Conservation (phyloP, 2,113 vertebrate genomes). For the Paedocypris sp. region DNA sequence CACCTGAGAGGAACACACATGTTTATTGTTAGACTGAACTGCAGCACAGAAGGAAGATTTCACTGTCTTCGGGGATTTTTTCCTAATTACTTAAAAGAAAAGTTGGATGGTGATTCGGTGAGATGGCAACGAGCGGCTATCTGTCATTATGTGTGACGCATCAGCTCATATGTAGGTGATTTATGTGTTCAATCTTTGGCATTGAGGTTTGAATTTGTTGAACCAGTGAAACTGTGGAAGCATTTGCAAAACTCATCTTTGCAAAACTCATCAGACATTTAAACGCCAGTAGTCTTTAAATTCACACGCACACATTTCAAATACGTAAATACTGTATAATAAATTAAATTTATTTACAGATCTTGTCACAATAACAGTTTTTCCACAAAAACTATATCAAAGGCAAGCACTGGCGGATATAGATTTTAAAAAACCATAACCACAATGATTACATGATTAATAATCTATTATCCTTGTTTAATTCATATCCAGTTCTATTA, state of each 20-base stretch:
- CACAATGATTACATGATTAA: neutral
- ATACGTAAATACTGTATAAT: too few species aligned
- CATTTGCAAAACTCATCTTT: too few species aligned
- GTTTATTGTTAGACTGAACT: conserved; percentile 29
- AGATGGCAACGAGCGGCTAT: neutral
- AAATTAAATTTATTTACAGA: too few species aligned
- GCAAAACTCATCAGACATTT: too few species aligned
- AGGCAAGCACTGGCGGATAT: too few species aligned
- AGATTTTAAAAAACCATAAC: too few species aligned
- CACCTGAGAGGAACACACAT: conserved; percentile 22
- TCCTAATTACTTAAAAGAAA: too few species aligned
- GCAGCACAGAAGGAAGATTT: conserved; percentile 29
- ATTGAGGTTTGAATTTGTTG: neutral
- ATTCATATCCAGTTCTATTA: neutral
- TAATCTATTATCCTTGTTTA: neutral
- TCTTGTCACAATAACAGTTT: too few species aligned
- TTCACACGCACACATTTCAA: too few species aligned
- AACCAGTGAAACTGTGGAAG: neutral
- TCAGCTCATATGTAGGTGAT: neutral
- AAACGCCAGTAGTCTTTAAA: too few species aligned
- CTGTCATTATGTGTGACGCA: neutral
- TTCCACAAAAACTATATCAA: too few species aligned
- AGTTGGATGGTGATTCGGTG: neutral
- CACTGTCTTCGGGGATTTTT: conserved; percentile 8
- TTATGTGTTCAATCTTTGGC: conserved; percentile 3